Evolutionary conservation across 1,140 invertebrate genomes (phyloP), one percentile per base, ranked within the genome.

Genomic region (Agrypnia vestita): DNA sequence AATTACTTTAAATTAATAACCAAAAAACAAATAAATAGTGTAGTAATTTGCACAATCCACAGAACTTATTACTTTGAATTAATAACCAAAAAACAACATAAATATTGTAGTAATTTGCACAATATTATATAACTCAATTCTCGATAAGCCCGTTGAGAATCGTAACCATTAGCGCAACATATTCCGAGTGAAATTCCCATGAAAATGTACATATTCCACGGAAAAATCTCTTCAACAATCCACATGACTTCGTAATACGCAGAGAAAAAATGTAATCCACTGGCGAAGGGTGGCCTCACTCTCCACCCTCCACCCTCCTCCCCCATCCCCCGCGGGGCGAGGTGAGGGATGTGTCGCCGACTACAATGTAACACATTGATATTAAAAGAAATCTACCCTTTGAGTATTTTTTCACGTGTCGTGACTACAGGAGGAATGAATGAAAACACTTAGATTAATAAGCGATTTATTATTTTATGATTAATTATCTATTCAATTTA

Each of bases 171-270:
- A 35, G 17, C 49, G n/a, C 0, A 25, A 12, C 61, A n/a, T 64
- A 64, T 64, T 64, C 35, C 21, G 13, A 43, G 61, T 59, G 15
- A 35, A 59, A 59, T 59, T 59, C 55, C 55, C 17, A 4, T 21
- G 15, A 59, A 59, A 59, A 19, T 13, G 0, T 59, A 44, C 61
- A 13, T 35, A 35, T 64, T 64, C 61, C 25, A 43, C 19, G 61
- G 35, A 64, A 64, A 64, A 69, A 69, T 69, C 64, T 47, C 46
- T 47, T 46, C 44, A n/a, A 46, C 43, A 69, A 69, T 69, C 43
- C 64, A 49, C 64, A 49, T 19, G 64, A 69, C 64, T 69, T 47
- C 43, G 64, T 49, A 49, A 69, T 69, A 69, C 43, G 49, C 6
- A 35, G 44, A 17, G 43, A 47, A 47, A 47, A 69, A 69, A 21